Conservation (phyloP, 2,797 vertebrate genomes). For the Cirrhinus molitorella region DNA sequence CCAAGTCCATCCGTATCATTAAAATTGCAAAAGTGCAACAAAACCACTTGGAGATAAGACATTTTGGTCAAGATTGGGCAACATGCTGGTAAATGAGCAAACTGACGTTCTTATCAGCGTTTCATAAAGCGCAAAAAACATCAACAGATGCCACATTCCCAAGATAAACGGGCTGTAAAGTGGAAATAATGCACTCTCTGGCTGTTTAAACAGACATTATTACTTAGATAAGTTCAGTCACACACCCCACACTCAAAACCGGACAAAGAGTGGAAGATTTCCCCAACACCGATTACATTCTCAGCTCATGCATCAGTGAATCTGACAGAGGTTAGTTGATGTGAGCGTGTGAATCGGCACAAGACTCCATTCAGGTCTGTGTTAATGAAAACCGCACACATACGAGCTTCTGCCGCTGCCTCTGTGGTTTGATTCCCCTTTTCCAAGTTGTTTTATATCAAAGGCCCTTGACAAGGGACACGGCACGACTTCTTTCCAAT, state of each 20-base stretch:
- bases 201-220: conserved; percentile 39
- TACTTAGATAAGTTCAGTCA: conserved; percentile 7
- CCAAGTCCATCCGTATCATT: neutral
- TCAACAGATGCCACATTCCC: conserved; percentile 42
- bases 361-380: conserved; percentile 80
- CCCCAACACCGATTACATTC: neutral
- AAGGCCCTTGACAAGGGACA: conserved; percentile 72
- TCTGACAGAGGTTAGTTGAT: neutral
- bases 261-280: conserved; percentile 69
- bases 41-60: neutral
- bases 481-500: conserved; percentile 74
- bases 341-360: conserved; percentile 60
- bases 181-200: conserved; percentile 6
- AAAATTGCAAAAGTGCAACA: neutral
- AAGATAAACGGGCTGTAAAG: conserved; percentile 39
- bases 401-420: conserved; percentile 64
- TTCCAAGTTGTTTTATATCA: conserved; percentile 57
- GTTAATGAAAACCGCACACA: conserved; percentile 78
- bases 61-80: neutral
- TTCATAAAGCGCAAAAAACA: conserved; percentile 29
- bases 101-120: conserved; percentile 26
- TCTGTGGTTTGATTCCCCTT: conserved; percentile 55
- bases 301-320: neutral
- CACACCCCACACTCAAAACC: conserved; percentile 44
- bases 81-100: conserved; percentile 23